Evolutionary conservation across 2,113 vertebrate genomes (phyloP).

Genomic region (Pogonocichla stellata): DNA sequence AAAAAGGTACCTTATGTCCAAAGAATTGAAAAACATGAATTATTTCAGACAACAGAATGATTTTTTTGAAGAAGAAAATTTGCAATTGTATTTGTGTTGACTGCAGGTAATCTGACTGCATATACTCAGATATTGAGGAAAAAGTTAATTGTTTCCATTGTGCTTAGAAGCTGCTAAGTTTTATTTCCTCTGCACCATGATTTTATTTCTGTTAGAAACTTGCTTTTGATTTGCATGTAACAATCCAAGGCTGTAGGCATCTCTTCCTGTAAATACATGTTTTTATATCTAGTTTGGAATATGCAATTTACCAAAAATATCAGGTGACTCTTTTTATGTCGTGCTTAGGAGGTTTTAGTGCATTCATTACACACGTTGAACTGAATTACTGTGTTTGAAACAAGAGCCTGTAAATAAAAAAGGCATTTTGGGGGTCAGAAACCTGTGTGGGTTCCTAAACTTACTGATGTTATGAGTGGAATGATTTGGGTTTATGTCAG

Average conservation of each 20-base stretch:
- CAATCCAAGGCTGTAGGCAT: neutral
- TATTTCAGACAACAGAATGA: neutral
- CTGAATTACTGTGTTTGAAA: neutral
- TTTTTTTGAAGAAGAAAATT: neutral
- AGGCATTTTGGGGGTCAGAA: neutral
- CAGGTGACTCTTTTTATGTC: neutral
- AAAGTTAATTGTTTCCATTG: neutral
- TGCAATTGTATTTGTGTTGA: neutral
- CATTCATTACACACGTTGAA: neutral
- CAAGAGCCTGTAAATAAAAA: neutral
- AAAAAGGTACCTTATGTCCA: neutral
- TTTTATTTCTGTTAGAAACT: neutral
- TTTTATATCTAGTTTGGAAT: neutral
- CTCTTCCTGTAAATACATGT: neutral
- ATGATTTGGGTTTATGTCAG: conserved; percentile 62
- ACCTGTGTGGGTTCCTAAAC: neutral
- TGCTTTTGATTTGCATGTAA: neutral
- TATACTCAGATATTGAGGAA: neutral
- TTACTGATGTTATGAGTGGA: conserved; percentile 20
- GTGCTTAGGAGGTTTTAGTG: neutral
- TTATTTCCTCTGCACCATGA: neutral
- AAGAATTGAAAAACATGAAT: neutral
- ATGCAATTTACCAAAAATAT: neutral
- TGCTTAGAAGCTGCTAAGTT: neutral
- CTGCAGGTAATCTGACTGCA: neutral